A percentile compares a stretch with the other conserved stretches of the same genome.
These are phyloP conservation scores for Gymnocheta viridis DNA, from an alignment of 2,888 invertebrate species.

Conservation along the genomic window DNA sequence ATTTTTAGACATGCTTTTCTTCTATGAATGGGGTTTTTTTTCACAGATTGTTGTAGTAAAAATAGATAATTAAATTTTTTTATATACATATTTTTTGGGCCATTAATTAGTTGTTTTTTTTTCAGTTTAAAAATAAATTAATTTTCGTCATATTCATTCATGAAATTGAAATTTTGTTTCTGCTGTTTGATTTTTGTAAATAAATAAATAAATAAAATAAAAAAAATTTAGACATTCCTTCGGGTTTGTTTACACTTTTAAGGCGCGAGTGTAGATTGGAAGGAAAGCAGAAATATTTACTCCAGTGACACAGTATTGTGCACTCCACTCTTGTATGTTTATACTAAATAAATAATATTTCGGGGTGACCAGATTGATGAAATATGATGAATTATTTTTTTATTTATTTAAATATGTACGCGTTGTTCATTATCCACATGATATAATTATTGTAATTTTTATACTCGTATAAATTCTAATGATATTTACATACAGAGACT, in stretches of 20 bases:
- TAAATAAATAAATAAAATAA: background rate
- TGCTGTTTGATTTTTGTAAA: background rate
- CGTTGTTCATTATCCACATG: too few relatives aligned
- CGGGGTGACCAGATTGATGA: conserved; percentile 16
- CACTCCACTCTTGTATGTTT: conserved; percentile 17
- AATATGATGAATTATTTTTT: background rate
- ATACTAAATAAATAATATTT: background rate
- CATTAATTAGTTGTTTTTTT: background rate
- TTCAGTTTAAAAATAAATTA: conserved; percentile 1
- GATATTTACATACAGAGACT: too few relatives aligned
- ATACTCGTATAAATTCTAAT: too few relatives aligned
- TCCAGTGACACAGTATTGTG: conserved; percentile 15
- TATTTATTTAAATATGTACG: too few relatives aligned
- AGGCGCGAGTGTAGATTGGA: conserved; percentile 69
- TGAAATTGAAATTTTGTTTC: background rate
- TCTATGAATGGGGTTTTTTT: conserved; percentile 62
- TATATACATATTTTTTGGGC: background rate
- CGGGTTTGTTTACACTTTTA: conserved; percentile 74
- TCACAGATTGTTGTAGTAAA: conserved; percentile 31
- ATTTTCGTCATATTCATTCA: conserved; percentile 42
- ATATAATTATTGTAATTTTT: too few relatives aligned
- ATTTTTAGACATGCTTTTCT: conserved; percentile 40
- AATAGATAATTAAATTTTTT: conserved; percentile 11
- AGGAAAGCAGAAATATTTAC: conserved; percentile 50
- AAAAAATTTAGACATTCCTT: background rate